Percentiles rank a stretch among this genome's conserved stretches.
Conservation (phyloP, 1,140 invertebrate species). For the Chironomus striatipennis region DNA sequence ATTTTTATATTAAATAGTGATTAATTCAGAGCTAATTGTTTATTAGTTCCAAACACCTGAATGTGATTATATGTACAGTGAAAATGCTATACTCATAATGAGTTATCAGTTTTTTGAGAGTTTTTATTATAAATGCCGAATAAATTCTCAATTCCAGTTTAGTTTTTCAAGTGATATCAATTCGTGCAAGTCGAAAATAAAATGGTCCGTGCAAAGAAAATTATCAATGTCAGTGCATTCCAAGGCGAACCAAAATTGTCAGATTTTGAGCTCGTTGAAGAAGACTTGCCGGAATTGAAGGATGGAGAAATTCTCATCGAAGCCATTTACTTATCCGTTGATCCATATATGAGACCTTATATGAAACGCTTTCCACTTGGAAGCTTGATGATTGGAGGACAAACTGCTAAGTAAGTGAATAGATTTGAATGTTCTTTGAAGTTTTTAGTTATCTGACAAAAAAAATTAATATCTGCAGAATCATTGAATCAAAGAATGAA, state of each 20-base stretch:
- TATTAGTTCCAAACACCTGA: too few relatives aligned
- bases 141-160: neutral
- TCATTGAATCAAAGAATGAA: conserved; percentile 39
- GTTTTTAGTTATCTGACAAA: neutral
- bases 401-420: conserved; percentile 48
- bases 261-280: conserved; percentile 54
- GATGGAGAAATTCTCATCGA: conserved; percentile 57
- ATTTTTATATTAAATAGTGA: too few relatives aligned
- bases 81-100: too few relatives aligned
- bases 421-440: too few relatives aligned
- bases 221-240: conserved; percentile 51
- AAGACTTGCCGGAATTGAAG: conserved; percentile 51
- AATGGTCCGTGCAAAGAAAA: conserved; percentile 50
- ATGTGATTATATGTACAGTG: too few relatives aligned
- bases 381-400: conserved; percentile 51
- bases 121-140: too few relatives aligned
- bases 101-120: too few relatives aligned
- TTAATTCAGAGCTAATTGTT: too few relatives aligned
- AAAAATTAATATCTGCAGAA: conserved; percentile 25
- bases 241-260: conserved; percentile 51
- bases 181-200: conserved; percentile 17
- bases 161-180: neutral
- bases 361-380: conserved; percentile 43
- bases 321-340: conserved; percentile 59
- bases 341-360: conserved; percentile 60